Base-by-base conservation (phyloP, 2,797 vertebrate species). In the Naso thynnoides region DNA sequence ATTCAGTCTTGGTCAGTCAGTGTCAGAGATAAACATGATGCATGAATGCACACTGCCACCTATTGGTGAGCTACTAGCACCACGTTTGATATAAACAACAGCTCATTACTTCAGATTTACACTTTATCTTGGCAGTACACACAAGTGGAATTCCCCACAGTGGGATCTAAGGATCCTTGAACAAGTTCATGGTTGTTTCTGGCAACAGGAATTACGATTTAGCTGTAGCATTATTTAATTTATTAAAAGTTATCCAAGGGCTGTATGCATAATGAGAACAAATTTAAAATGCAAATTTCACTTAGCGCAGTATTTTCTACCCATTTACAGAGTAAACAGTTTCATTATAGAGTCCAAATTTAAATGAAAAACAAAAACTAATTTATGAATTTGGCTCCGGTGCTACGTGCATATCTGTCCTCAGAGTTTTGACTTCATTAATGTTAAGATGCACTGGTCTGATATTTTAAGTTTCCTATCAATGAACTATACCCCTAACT, bases 11-110 rank as follows among this genome's bases (percentile, higher is more conserved):
- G 14, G 21, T 47, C 19, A 53, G n/a, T 63, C 33, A 8, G 10
- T 36, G 8, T 19, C n/a, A 15, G 8, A 36, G 29, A n/a, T 29
- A 1, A 36, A 48, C 16, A 5, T 11, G 16, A 73, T 82, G 33
- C 62, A 4, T 75, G 86, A 60, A 57, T 68, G 8, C 62, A 88
- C 69, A 88, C 76, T 87, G 89, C 86, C 92, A 87, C 52, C 91
- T 89, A 75, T 6, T 78, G 92, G 57, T 4, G 3, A 8, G 0
- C 0, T 1, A 0, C 1, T 1, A 19, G 4, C 48, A 81, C 52
- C 15, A 15, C 78, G 18, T 27, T 11, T 55, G 3, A 23, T 1
- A 13, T 27, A 29, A 65, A 33, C 8, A 67, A 1, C 49, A 24
- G 47, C 38, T 77, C 66, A 72, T 75, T 79, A 44, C 42, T 48